Conservation (phyloP, 2,888 invertebrate species). For the Lordiphosa andalusiaca region DNA sequence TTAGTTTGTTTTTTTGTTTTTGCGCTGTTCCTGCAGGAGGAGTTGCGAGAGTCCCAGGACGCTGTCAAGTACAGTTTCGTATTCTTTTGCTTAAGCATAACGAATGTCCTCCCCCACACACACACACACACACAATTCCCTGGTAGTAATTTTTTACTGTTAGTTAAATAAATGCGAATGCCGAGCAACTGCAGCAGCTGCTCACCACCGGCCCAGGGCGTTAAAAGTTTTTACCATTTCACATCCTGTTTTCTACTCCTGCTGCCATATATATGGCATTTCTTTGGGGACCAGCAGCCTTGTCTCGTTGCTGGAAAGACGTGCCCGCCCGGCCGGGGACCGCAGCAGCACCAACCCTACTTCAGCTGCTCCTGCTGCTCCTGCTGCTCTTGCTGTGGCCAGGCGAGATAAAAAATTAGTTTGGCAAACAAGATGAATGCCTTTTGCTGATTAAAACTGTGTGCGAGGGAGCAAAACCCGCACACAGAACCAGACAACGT, state of each 20-base stretch:
- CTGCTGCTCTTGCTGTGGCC: slow-evolving; percentile 45
- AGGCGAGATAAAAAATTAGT: slow-evolving; percentile 73
- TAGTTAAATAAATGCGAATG: slow-evolving; percentile 72
- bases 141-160: slow-evolving; percentile 69
- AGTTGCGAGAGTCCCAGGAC: slow-evolving; percentile 33
- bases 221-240: slow-evolving; percentile 62
- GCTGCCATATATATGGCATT: slow-evolving; percentile 36
- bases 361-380: slow-evolving; percentile 25
- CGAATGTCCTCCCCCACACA: slow-evolving; percentile 63
- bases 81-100: slow-evolving; percentile 77
- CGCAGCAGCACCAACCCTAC: slow-evolving; percentile 16
- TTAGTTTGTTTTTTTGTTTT: slow-evolving; percentile 63
- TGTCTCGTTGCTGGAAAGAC: slow-evolving; percentile 67
- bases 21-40: slow-evolving; percentile 10
- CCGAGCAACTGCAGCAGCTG: slow-evolving; percentile 44
- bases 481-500: no score
- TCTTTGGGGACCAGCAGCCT: slow-evolving; percentile 69
- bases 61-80: slow-evolving; percentile 75
- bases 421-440: slow-evolving; percentile 77
- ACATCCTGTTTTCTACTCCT: slow-evolving; percentile 35
- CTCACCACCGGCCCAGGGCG: slow-evolving; percentile 53
- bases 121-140: slow-evolving; percentile 6
- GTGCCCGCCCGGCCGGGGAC: slow-evolving; percentile 28
- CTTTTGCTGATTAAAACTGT: slow-evolving; percentile 77
- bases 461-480: slow-evolving; percentile 24